These are phyloP conservation scores for Nicator chloris DNA, from an alignment of 2,113 vertebrate species.

Conservation along the genomic window DNA sequence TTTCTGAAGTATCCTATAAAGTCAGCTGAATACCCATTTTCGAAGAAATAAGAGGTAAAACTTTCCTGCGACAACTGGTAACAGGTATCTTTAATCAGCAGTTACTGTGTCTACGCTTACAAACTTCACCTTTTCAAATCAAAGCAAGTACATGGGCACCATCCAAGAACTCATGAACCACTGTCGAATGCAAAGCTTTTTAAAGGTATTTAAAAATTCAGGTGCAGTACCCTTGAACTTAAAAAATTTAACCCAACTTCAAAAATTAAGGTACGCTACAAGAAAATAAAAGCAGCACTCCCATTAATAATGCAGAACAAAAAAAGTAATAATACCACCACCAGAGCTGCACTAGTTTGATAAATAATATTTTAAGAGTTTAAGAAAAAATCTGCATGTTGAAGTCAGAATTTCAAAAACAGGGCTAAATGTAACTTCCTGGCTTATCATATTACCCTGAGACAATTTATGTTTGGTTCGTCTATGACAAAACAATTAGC, in stretches of 20 bases:
- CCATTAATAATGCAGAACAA: not conserved
- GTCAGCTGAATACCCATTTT: not conserved
- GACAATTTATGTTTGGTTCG: not conserved
- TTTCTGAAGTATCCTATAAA: not conserved
- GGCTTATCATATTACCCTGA: not conserved
- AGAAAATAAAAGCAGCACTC: not conserved
- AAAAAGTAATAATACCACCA: not conserved
- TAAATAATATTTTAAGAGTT: not conserved
- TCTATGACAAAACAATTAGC: not conserved
- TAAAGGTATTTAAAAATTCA: not conserved
- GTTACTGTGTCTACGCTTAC: not conserved
- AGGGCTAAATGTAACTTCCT: not conserved
- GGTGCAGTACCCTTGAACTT: not conserved
- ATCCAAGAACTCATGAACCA: not conserved
- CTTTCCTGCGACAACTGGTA: not conserved
- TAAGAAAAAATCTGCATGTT: not conserved
- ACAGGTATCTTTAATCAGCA: not conserved
- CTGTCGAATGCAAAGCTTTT: not conserved
- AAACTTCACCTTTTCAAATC: not conserved
- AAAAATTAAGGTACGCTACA: not conserved
- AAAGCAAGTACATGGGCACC: not conserved
- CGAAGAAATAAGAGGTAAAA: not conserved
- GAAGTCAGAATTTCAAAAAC: not conserved
- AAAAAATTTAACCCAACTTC: not conserved
- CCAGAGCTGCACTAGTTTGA: not conserved